These are phyloP conservation scores for Acronicta leporina DNA, from an alignment of 2,888 invertebrate species.

Conservation along the genomic window DNA sequence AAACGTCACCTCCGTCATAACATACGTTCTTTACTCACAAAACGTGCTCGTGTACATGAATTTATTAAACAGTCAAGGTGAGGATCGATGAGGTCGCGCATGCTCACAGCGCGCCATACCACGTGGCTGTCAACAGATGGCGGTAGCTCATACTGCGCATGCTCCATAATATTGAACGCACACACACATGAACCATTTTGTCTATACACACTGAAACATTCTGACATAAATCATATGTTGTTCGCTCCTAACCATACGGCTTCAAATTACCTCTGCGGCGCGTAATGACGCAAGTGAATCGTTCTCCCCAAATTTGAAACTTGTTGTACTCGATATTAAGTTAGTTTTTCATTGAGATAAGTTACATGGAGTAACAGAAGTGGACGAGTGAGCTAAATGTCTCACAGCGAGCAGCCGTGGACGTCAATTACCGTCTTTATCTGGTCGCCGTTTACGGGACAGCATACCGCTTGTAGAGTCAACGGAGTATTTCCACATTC, in stretches of 20 bases:
- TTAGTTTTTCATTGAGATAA: slow-evolving; percentile 48
- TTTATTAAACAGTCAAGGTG: slow-evolving; percentile 85
- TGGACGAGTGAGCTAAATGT: slow-evolving; percentile 79
- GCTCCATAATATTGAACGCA: slow-evolving; percentile 83
- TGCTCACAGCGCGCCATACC: slow-evolving; percentile 65
- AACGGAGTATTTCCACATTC: slow-evolving; percentile 51
- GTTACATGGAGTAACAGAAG: slow-evolving; percentile 64
- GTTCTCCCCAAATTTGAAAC: slow-evolving; percentile 52
- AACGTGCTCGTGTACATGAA: slow-evolving; percentile 78
- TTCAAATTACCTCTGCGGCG: slow-evolving; percentile 80
- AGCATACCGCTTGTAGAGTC: slow-evolving; percentile 53
- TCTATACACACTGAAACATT: slow-evolving; percentile 59
- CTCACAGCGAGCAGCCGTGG: slow-evolving; percentile 71
- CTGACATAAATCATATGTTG: slow-evolving; percentile 85
- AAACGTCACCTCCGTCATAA: slow-evolving; percentile 58
- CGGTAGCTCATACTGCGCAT: slow-evolving; percentile 79
- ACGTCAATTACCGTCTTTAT: slow-evolving; percentile 83
- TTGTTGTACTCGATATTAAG: slow-evolving; percentile 43
- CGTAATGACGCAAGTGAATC: slow-evolving; percentile 79
- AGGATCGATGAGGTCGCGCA: slow-evolving; percentile 82
- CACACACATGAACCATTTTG: slow-evolving; percentile 57
- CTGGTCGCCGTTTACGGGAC: slow-evolving; percentile 68
- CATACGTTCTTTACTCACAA: slow-evolving; percentile 65
- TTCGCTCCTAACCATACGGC: slow-evolving; percentile 81
- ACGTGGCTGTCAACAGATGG: slow-evolving; percentile 87